phyloP scores from a whole-genome alignment of 2,113 vertebrate genomes.

The Hippocampus barbouri region DNA sequence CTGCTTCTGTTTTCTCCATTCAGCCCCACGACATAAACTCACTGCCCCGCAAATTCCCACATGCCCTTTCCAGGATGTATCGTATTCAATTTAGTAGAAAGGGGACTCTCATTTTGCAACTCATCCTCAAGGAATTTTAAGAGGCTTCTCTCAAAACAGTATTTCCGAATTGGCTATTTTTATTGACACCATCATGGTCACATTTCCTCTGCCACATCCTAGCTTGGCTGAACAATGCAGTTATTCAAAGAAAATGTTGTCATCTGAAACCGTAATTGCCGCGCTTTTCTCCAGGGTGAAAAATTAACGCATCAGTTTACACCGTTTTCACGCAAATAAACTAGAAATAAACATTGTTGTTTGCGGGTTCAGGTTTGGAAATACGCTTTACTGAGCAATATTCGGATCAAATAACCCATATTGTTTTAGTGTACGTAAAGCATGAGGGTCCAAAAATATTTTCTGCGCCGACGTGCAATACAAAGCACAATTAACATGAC shows the following conservation, averaged over 20 bases:
- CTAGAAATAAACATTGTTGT: background rate
- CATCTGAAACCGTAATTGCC: constrained; percentile 18
- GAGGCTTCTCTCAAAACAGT: constrained; percentile 1
- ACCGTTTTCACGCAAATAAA: background rate
- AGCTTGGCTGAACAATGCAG: constrained; percentile 41
- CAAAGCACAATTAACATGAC: constrained; percentile 11
- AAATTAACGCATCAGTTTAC: constrained; percentile 29
- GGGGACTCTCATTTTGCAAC: constrained; percentile 37
- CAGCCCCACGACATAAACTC: constrained; percentile 39
- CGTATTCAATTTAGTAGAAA: constrained; percentile 45
- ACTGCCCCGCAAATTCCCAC: constrained; percentile 49
- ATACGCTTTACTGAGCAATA: background rate
- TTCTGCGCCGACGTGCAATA: background rate
- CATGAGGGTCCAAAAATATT: constrained; percentile 27
- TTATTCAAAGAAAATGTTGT: constrained; percentile 43
- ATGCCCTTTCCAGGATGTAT: constrained; percentile 56
- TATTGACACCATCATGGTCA: background rate
- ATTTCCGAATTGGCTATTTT: background rate
- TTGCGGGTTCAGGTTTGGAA: background rate
- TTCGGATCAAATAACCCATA: background rate
- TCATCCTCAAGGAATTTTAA: constrained; percentile 23
- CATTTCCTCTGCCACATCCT: constrained; percentile 1
- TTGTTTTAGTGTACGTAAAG: too few relatives aligned
- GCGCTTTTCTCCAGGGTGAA: constrained; percentile 12
- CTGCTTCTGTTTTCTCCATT: constrained; percentile 39